Conservation (phyloP, 2,797 vertebrate species). For the Mormyrus proboscirostris region DNA sequence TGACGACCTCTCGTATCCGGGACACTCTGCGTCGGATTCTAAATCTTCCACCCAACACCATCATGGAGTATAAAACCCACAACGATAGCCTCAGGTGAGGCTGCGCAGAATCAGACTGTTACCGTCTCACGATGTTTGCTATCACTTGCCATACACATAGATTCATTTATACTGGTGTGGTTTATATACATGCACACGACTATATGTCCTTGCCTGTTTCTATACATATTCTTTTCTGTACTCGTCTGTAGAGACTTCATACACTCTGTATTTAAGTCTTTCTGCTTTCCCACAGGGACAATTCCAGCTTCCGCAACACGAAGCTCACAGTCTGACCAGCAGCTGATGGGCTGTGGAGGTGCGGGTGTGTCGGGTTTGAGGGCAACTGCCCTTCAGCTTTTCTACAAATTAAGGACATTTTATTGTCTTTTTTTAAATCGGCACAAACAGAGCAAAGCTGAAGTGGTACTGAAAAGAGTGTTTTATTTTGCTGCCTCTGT, state of each 20-base stretch:
- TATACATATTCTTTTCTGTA: not conserved
- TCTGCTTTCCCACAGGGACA: conserved; percentile 49
- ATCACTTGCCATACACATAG: not conserved
- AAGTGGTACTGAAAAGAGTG: not conserved
- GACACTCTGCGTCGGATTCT: conserved; percentile 60
- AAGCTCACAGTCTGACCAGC: conserved; percentile 57
- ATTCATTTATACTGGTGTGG: not conserved
- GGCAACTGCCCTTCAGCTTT: not conserved
- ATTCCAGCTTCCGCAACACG: conserved; percentile 68
- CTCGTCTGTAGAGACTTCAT: not conserved
- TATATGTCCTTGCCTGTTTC: not conserved
- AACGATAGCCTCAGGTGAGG: conserved; percentile 61
- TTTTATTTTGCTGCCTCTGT: not conserved
- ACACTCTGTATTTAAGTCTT: not conserved
- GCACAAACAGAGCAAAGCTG: not conserved
- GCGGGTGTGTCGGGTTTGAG: not conserved
- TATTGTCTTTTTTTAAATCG: not conserved
- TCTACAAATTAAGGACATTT: not conserved
- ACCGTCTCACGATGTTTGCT: not conserved
- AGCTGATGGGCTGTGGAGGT: not conserved
- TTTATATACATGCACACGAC: not conserved
- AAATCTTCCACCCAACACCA: conserved; percentile 61
- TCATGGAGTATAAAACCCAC: conserved; percentile 67
- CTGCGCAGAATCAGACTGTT: not conserved
- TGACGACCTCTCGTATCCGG: conserved; percentile 57